A percentile compares a stretch with the other conserved stretches of the same genome.
phyloP scores from a whole-genome alignment of 2,113 vertebrate genomes.

The Empidonax alnorum region DNA sequence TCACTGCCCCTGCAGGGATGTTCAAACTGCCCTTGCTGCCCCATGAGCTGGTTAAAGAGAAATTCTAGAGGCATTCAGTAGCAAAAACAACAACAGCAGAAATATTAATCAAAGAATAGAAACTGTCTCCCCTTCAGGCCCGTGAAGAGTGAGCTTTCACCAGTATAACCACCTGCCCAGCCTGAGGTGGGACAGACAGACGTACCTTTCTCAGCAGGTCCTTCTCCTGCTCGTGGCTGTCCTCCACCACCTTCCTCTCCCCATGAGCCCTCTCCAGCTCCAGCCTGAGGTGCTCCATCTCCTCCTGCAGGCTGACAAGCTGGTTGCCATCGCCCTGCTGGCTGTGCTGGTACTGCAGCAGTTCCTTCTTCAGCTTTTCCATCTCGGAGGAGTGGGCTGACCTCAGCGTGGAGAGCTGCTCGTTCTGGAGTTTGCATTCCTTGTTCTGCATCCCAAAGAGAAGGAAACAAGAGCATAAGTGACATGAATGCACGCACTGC shows the following conservation, averaged over 20 bases:
- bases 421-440: constrained; percentile 79
- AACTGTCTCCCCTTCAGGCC: not conserved
- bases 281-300: constrained; percentile 77
- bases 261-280: constrained; percentile 79
- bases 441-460: constrained; percentile 78
- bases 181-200: not conserved
- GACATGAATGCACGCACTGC: not conserved
- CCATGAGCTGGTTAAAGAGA: not conserved
- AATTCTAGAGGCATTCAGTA: not conserved
- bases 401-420: constrained; percentile 75
- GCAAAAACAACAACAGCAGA: too few species aligned
- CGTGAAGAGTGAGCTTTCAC: not conserved
- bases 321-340: constrained; percentile 52
- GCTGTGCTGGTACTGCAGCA: constrained; percentile 75
- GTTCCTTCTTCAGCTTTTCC: constrained; percentile 85
- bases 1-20: not conserved
- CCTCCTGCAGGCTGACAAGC: constrained; percentile 80
- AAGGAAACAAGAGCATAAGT: not conserved
- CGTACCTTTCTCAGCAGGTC: constrained; percentile 80
- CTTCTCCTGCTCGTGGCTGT: constrained; percentile 82
- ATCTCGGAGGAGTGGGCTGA: constrained; percentile 75
- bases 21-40: not conserved
- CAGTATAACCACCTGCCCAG: rapidly evolving
- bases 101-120: not conserved
- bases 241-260: constrained; percentile 79